These are phyloP conservation scores for Trachelipus rathkii DNA, from an alignment of 1,140 invertebrate genomes.

Conservation along the genomic window DNA sequence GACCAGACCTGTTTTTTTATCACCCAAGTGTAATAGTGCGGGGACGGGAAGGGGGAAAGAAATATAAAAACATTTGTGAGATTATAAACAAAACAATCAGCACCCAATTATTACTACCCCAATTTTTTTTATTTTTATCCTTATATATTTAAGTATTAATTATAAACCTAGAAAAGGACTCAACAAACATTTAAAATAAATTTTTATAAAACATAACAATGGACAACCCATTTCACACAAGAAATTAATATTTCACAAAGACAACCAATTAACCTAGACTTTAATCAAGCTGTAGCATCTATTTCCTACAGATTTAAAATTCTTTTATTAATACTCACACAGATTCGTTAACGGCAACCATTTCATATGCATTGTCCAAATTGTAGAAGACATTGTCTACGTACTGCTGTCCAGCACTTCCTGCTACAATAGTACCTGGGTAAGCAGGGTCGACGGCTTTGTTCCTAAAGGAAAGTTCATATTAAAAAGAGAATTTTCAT, in stretches of 20 bases:
- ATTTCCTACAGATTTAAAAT: no score
- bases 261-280: background rate
- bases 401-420: conserved; percentile 88
- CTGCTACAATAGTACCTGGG: conserved; percentile 84
- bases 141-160: background rate
- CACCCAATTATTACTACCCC: background rate
- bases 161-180: no score
- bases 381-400: conserved; percentile 94
- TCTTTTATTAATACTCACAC: conserved; percentile 37
- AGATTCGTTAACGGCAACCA: conserved; percentile 77
- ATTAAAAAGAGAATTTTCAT: background rate
- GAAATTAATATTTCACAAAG: no score
- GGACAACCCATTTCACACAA: no score
- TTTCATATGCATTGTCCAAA: conserved; percentile 94
- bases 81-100: background rate
- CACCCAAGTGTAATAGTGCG: background rate
- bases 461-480: conserved; percentile 61
- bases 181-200: no score
- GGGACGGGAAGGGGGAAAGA: background rate
- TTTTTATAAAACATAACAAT: no score
- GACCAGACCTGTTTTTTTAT: conserved; percentile 38
- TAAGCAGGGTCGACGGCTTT: conserved; percentile 72
- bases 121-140: background rate
- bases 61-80: background rate
- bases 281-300: background rate